Conservation (phyloP, 92 coral and sea anemone genomes). For the Umimayanthus chanpuru region DNA sequence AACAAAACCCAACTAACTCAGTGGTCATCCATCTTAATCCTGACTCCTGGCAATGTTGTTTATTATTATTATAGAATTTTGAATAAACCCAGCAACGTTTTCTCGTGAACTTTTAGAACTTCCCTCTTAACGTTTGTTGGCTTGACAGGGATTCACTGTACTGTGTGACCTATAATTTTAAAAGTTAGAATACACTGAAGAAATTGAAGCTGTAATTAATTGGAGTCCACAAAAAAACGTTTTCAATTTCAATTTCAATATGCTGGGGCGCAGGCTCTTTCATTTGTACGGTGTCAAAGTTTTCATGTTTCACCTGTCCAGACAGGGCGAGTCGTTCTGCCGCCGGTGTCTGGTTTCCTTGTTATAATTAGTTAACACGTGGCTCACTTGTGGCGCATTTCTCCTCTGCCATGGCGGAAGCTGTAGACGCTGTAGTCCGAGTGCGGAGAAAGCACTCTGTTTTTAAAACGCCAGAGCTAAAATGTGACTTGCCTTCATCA, state of each 20-base stretch:
- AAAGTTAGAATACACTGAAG: conserved; percentile 16
- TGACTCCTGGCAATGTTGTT: too few species aligned
- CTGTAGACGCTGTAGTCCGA: too few species aligned
- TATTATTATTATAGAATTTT: too few species aligned
- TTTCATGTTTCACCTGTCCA: conserved; percentile 13
- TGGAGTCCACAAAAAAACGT: conserved; percentile 2
- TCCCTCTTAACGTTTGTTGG: too few species aligned
- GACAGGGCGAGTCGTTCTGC: conserved; percentile 8
- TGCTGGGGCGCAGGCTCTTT: neutral
- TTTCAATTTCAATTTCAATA: neutral
- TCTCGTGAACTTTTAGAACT: too few species aligned
- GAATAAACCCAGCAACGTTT: too few species aligned
- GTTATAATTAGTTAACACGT: neutral
- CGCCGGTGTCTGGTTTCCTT: neutral
- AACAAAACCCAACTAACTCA: too few species aligned
- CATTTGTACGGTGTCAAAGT: neutral
- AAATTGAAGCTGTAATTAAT: neutral
- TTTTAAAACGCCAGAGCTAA: neutral
- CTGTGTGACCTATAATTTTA: conserved; percentile 7
- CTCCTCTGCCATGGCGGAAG: neutral
- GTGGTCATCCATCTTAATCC: too few species aligned
- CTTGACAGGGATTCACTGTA: conserved; percentile 8
- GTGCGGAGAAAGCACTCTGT: too few species aligned
- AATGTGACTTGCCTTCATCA: conserved; percentile 1
- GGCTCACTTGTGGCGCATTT: neutral